Percentiles rank a stretch among this genome's conserved stretches.
Evolutionary conservation across 2,888 invertebrate species (phyloP).

Genomic region (Limnephilus auricula): DNA sequence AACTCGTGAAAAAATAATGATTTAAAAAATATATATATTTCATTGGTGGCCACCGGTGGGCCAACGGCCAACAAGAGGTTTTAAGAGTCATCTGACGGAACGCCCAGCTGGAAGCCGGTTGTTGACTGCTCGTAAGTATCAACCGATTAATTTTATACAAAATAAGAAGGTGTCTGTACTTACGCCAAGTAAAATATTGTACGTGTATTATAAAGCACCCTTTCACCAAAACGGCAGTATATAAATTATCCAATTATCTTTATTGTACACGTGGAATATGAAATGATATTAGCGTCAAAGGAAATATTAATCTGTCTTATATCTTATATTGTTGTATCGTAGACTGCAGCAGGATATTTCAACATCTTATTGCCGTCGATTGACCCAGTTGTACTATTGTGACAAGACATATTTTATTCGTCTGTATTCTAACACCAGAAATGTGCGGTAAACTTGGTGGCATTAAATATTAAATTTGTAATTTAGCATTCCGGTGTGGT

Average conservation of each 20-base stretch:
- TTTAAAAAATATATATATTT: too few relatives aligned
- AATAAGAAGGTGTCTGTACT: background rate
- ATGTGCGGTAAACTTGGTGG: background rate
- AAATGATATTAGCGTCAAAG: background rate
- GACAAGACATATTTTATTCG: constrained; percentile 2
- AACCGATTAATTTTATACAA: background rate
- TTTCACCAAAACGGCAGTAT: background rate
- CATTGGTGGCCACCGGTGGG: too few relatives aligned
- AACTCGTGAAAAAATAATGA: too few relatives aligned
- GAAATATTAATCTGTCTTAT: constrained; percentile 26
- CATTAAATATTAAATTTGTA: constrained; percentile 23
- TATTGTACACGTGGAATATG: background rate
- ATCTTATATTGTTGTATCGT: background rate
- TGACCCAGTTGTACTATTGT: constrained; percentile 30
- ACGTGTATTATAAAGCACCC: background rate
- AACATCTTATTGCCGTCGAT: constrained; percentile 10
- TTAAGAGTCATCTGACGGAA: background rate
- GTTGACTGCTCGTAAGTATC: background rate
- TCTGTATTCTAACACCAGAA: constrained; percentile 2
- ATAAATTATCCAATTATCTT: background rate
- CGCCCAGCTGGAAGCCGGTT: background rate
- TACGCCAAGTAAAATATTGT: background rate
- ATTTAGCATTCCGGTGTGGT: constrained; percentile 22
- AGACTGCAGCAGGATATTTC: constrained; percentile 5
- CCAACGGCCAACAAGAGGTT: too few relatives aligned